Evolutionary conservation across 2,888 invertebrate species (phyloP).

Genomic region (Leptopterna dolabrata): DNA sequence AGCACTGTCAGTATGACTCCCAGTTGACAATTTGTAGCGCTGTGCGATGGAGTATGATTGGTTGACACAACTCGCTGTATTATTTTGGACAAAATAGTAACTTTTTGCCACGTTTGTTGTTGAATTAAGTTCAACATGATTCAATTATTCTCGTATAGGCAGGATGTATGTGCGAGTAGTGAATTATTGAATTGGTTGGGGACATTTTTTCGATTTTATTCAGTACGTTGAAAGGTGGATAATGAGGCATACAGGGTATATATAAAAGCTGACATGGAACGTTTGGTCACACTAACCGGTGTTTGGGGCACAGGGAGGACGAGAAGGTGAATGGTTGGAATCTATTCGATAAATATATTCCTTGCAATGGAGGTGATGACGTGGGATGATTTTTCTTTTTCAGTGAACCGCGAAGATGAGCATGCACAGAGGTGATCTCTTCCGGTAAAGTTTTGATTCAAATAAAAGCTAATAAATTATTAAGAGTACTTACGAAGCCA

Average conservation of each 20-base stretch:
- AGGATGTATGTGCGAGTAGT: too few relatives aligned
- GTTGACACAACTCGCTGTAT: too few relatives aligned
- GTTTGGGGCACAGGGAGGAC: not conserved
- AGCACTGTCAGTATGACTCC: too few relatives aligned
- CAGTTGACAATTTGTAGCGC: too few relatives aligned
- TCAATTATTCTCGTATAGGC: too few relatives aligned
- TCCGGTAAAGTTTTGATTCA: not conserved
- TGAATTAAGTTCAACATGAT: too few relatives aligned
- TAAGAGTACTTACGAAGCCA: conserved; percentile 49
- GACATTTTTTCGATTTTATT: too few relatives aligned
- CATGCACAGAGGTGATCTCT: not conserved
- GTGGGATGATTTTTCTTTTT: not conserved
- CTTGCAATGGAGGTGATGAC: not conserved
- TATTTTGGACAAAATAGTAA: too few relatives aligned
- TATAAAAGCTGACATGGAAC: not conserved
- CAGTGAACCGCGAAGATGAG: not conserved
- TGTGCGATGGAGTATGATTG: too few relatives aligned
- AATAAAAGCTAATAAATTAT: conserved; percentile 1
- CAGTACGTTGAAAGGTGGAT: not conserved
- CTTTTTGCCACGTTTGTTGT: too few relatives aligned
- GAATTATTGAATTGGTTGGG: too few relatives aligned
- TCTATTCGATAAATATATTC: not conserved
- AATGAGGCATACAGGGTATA: not conserved
- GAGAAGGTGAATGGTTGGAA: not conserved
- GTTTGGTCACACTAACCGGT: not conserved